Evolutionary conservation across 2,888 invertebrate species (phyloP), one percentile per base, ranked within the genome.

Genomic region (Cremastinae sp.): DNA sequence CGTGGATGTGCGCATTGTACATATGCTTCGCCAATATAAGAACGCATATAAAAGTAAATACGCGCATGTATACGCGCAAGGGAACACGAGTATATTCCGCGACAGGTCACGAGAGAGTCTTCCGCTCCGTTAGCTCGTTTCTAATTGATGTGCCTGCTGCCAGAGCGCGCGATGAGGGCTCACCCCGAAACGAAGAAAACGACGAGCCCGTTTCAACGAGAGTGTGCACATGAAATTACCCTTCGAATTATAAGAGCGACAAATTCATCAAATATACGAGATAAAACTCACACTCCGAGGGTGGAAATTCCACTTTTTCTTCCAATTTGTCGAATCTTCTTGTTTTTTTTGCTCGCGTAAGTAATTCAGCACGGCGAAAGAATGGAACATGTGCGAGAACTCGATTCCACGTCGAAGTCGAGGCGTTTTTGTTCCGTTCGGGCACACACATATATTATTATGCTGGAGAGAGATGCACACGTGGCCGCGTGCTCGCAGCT

Each of bases 91-190:
- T 20, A 37, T 58, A 56, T 56, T 43, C 71, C 65, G 78, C 73
- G 75, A 73, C 68, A 73, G 79, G 78, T 81, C 80, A 80, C 80
- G 79, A 74, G 74, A 76, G 74, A 78, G 80, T 78, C 80, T 79
- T 81, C 76, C 80, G 79, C 74, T 81, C 78, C 78, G 80, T 80
- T 78, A 80, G 79, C 79, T 79, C 79, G 75, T 72, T 79, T 81
- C 79, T 82, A 82, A 82, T 82, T 81, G 82, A 78, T 77, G 75
- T 78, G 75, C 69, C 68, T 39, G 72, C 37, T 58, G 72, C 45
- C 35, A 14, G 28, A 20, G 47, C 75, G 28, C 41, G 47, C 75
- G 73, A 72, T 72, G 75, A 58, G 68, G 65, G 72, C 58, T 72
- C 72, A 58, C 56, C 62, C 61, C 49, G 62, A 75, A 75, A 75